These are phyloP conservation scores for Euphonia xanthogaster DNA, from an alignment of 2,797 vertebrate genomes.

Conservation along the genomic window DNA sequence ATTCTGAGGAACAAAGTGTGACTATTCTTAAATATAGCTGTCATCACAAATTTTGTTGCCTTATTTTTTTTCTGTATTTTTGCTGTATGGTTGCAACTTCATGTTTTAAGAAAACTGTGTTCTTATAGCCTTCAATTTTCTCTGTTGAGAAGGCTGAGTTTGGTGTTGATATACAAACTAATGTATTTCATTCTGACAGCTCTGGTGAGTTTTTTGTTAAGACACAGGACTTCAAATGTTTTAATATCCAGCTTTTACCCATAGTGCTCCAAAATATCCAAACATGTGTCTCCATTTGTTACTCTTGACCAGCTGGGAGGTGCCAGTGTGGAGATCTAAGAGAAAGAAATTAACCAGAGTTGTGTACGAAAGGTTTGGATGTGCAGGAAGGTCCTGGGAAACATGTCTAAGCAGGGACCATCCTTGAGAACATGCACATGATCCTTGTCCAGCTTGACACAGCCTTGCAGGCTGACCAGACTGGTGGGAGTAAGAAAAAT, in stretches of 20 bases:
- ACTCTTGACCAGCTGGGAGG: not conserved
- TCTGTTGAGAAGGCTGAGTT: not conserved
- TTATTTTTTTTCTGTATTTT: not conserved
- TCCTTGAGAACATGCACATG: not conserved
- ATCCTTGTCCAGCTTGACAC: not conserved
- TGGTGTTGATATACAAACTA: not conserved
- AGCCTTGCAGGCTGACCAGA: not conserved
- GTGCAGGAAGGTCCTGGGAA: not conserved
- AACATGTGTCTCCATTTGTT: not conserved
- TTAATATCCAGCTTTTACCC: not conserved
- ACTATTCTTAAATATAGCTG: not conserved
- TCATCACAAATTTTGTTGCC: not conserved
- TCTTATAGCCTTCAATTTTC: not conserved
- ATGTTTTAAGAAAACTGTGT: not conserved
- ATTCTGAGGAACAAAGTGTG: not conserved
- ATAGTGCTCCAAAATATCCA: not conserved
- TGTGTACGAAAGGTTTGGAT: not conserved
- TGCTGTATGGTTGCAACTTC: not conserved
- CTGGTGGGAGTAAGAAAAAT: not conserved
- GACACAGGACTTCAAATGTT: not conserved
- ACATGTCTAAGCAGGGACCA: not conserved
- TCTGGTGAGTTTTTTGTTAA: not conserved
- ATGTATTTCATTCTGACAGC: not conserved
- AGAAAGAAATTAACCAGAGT: not conserved
- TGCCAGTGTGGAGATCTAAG: not conserved